A percentile compares a stretch with the other conserved stretches of the same genome.
Conservation (phyloP, 2,113 vertebrate species). For the Sapayoa aenigma region DNA sequence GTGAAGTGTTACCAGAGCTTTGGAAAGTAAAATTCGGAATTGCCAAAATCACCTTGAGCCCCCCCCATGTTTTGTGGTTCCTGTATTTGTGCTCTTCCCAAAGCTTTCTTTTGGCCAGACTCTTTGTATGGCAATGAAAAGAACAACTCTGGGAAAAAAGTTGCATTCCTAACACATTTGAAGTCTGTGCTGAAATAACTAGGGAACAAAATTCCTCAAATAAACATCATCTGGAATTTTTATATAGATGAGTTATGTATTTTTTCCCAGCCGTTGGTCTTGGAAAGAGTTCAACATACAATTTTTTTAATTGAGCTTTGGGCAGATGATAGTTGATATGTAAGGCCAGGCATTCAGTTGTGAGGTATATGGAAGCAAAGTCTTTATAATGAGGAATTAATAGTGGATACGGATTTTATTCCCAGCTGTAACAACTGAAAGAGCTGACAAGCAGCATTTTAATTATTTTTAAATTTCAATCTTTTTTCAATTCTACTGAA, state of each 20-base stretch:
- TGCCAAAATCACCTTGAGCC: background rate
- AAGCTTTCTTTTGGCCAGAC: background rate
- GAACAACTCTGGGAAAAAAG: background rate
- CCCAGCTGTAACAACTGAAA: background rate
- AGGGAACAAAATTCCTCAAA: background rate
- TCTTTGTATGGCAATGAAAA: background rate
- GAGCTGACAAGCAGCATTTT: background rate
- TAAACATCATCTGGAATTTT: background rate
- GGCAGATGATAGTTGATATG: accelerated
- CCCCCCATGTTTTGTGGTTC: accelerated
- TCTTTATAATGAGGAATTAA: background rate
- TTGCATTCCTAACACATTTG: background rate
- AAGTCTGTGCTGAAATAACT: background rate
- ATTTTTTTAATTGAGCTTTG: background rate
- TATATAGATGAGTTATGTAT: background rate
- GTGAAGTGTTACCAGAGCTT: background rate
- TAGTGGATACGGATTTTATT: background rate
- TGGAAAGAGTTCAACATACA: background rate
- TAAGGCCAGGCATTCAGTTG: background rate
- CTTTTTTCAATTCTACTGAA: background rate
- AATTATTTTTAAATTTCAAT: background rate
- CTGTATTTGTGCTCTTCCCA: background rate
- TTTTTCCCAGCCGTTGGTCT: background rate
- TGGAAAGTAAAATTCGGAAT: background rate
- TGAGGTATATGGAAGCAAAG: background rate